phyloP scores from a whole-genome alignment of 2,113 vertebrate species.

The Cyphomyrus discorhynchus region DNA sequence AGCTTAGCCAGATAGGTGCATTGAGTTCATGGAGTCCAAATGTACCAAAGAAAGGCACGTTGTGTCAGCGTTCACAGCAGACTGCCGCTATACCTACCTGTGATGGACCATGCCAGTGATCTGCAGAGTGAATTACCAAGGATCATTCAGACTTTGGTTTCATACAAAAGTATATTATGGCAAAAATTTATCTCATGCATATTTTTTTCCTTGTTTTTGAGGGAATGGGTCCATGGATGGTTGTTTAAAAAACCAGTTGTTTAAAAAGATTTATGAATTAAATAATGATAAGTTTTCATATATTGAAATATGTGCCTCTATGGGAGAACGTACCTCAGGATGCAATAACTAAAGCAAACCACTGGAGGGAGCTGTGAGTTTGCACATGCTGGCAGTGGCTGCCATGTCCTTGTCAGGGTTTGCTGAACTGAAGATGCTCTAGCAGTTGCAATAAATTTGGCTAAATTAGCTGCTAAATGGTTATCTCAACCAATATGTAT shows the following conservation, averaged over 20 bases:
- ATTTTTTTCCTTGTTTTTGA: neutral
- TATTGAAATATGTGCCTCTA: neutral
- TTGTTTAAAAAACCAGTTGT: neutral
- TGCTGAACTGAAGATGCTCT: slow-evolving; percentile 77
- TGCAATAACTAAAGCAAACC: slow-evolving; percentile 32
- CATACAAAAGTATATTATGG: neutral
- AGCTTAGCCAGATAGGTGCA: neutral
- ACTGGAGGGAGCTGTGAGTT: slow-evolving; percentile 79
- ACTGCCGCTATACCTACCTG: neutral
- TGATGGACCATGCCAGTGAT: neutral
- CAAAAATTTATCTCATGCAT: neutral
- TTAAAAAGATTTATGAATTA: neutral
- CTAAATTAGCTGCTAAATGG: slow-evolving; percentile 99
- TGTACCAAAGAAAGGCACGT: slow-evolving; percentile 13
- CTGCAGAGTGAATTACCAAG: neutral
- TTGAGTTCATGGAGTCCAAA: neutral
- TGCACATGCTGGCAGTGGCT: slow-evolving; percentile 52
- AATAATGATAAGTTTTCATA: neutral
- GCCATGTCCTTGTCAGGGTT: slow-evolving; percentile 77
- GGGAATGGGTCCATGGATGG: neutral
- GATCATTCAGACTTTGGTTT: neutral
- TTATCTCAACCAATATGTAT: slow-evolving; percentile 99
- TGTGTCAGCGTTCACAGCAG: slow-evolving; percentile 30
- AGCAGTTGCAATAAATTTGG: slow-evolving; percentile 94
- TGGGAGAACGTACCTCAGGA: neutral